Evolutionary conservation across 2,113 vertebrate species (phyloP), one percentile per base, ranked within the genome.

Genomic region (Carettochelys insculpta): DNA sequence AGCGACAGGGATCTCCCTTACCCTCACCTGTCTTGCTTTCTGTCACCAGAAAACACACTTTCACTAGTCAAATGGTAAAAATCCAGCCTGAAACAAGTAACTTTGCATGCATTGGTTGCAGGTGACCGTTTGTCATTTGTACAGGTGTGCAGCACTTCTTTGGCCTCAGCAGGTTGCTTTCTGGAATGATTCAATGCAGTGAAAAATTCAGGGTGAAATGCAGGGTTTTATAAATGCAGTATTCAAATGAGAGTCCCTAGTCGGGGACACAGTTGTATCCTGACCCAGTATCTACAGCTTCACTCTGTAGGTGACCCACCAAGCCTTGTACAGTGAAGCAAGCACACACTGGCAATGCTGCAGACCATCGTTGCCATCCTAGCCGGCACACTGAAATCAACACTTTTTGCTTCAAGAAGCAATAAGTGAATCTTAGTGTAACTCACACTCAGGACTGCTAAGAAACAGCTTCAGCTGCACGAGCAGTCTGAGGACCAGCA

Each of bases 401-500:
- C 14, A 77, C 38, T 79, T 68, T 85, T 90, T 80, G 53, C 61
- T 52, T 88, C 73, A 73, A 92, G 61, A 83, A 87, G 20, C 16
- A 81, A 61, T 14, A 13, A 41, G 86, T 52, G 45, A 19, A 6
- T n/a, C 22, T 56, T 58, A 81, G 58, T 0, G 0, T 6, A 89
- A 50, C 82, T 82, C 85, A 86, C 84, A 3, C 56, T 86, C 20
- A 88, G 81, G 13, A 83, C 17, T 81, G 92, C 50, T 83, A 86
- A 90, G 50, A 90, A 88, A 86, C 58, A 89, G 89, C 53, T 76
- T 34, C 24, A 92, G 87, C 91, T 89, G 90, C 90, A 94, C 34
- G 68, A 92, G 81, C 92, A 95, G 86, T 94, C 94, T 77, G 85
- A 93, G 65, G 1, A 93, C 81, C 83, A 73, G 90, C 95, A 97